Conservation (phyloP, 2,888 invertebrate genomes). For the Magallana nippona region DNA sequence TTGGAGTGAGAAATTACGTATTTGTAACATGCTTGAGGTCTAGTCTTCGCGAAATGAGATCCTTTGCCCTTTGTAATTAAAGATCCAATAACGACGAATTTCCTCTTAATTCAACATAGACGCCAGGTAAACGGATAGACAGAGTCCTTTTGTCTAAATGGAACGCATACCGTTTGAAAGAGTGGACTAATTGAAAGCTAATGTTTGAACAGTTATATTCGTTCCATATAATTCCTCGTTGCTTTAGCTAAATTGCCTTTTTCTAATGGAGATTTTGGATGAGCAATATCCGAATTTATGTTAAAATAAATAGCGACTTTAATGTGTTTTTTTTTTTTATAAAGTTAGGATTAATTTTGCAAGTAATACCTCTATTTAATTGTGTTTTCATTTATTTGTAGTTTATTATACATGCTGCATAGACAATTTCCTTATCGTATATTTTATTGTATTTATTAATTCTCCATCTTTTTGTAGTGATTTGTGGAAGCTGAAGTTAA, state of each 20-base stretch:
- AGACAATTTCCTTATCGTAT: too few relatives aligned
- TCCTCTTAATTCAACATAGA: neutral
- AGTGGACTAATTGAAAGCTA: constrained; percentile 28
- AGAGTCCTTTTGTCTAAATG: constrained; percentile 9
- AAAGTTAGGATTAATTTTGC: neutral
- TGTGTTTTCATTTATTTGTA: too few relatives aligned
- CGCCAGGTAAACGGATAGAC: neutral
- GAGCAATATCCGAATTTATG: constrained; percentile 14
- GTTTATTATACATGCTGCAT: too few relatives aligned
- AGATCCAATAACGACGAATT: constrained; percentile 11
- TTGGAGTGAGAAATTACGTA: constrained; percentile 29
- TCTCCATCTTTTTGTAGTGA: too few relatives aligned
- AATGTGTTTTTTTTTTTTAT: neutral
- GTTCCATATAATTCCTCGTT: constrained; percentile 5
- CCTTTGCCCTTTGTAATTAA: neutral
- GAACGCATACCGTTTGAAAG: neutral
- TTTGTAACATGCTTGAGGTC: constrained; percentile 20
- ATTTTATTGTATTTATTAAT: too few relatives aligned
- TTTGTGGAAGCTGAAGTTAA: too few relatives aligned
- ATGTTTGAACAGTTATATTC: neutral
- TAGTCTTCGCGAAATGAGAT: constrained; percentile 3
- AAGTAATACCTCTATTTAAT: too few relatives aligned
- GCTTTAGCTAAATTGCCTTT: constrained; percentile 21
- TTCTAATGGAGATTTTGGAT: constrained; percentile 1
- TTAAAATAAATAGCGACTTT: neutral